Conservation (phyloP, 2,113 vertebrate species). For the Columbina picui region DNA sequence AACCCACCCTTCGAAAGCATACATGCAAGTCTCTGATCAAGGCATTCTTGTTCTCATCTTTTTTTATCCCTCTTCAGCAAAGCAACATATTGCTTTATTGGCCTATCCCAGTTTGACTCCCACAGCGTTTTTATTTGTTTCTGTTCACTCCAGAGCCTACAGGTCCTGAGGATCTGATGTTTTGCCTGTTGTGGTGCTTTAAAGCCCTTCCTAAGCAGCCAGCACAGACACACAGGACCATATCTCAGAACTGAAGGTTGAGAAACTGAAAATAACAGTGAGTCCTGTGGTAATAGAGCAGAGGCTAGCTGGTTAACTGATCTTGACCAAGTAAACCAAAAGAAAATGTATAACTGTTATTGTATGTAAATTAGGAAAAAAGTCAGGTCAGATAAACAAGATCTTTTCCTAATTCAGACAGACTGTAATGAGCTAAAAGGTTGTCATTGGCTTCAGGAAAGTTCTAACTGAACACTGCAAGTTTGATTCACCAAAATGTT, state of each 20-base stretch:
- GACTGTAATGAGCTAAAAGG: neutral
- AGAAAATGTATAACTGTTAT: neutral
- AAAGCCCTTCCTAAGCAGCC: neutral
- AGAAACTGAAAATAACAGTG: neutral
- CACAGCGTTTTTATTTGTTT: neutral
- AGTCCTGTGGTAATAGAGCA: neutral
- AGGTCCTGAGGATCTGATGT: neutral
- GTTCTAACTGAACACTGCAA: neutral
- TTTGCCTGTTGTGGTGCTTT: neutral
- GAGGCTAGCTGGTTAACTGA: neutral
- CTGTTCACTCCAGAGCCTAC: neutral
- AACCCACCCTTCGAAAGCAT: neutral
- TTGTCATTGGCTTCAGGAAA: neutral
- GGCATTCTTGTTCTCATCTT: neutral
- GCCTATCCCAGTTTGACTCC: neutral
- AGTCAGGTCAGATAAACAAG: constrained; percentile 9
- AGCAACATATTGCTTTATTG: neutral
- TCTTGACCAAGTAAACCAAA: neutral
- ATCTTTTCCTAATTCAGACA: constrained; percentile 23
- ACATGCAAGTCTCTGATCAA: neutral
- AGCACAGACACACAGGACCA: neutral
- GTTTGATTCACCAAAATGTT: neutral
- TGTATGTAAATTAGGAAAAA: neutral
- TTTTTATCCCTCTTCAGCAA: neutral
- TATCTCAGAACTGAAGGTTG: neutral